Base-by-base conservation (phyloP, 2,888 invertebrate genomes). In the Tipula confusa region DNA sequence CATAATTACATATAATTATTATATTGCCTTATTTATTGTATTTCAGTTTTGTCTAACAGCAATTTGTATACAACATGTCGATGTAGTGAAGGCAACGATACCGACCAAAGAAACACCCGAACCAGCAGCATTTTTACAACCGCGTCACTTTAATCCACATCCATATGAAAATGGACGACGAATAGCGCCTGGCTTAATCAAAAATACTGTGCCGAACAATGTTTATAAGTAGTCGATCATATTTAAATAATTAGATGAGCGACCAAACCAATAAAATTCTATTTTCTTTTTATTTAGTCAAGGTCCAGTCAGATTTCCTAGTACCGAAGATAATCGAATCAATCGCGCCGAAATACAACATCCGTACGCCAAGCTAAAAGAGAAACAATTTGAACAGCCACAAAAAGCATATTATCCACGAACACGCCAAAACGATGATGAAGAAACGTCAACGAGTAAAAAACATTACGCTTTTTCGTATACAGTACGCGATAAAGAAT, bases 381-480 rank as follows among this genome's bases (percentile, higher is more conserved):
- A 79, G 7, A 80, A 80, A 80, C 31, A 29, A 29, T n/a, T 80
- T 13, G 80, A 80, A 1, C n/a, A 80, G 2, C 80, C 31, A 15
- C 15, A 15, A 31, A n/a, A 80, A 2, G 6, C 13, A 29, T n/a
- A 29, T 6, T 29, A 15, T 29, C 29, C n/a, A 29, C 79, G 11
- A 28, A 29, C 18, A 4, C n/a, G 36, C 9, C 3, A 24, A 13
- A 2, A 43, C 18, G 43, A 83, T n/a, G 24, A 33, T 29, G 43
- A 81, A 3, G 43, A 81, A 13, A 7, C 29, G 1, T 48, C 43
- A 11, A 29, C 83, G 15, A 43, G 28, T 48, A 84, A 84, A 29
- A 89, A 90, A 84, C 90, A 92, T 87, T 93, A 94, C 89, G 92
- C 92, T 0, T 94, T 93, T 87, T 92, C 93, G 0, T 94, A 94